These are phyloP conservation scores for Desmodus rotundus DNA, from an alignment of 2,113 vertebrate species.

Conservation along the genomic window DNA sequence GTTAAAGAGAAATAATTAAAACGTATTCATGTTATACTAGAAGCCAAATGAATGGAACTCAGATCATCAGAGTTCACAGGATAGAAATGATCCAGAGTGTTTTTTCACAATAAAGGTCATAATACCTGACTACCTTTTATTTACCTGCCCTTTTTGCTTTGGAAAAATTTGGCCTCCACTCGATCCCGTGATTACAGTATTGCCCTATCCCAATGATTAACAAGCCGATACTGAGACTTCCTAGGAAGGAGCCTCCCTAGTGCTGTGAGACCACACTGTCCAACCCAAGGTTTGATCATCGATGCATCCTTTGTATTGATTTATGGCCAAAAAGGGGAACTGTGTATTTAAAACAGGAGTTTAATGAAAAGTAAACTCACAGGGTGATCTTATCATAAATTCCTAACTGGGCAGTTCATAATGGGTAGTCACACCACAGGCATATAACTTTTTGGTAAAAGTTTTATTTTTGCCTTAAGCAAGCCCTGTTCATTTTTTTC, in stretches of 20 bases:
- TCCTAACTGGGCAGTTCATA: neutral
- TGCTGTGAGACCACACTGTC: too few relatives aligned
- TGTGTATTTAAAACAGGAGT: neutral
- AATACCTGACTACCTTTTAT: neutral
- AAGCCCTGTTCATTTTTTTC: neutral
- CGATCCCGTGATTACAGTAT: neutral
- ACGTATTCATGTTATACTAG: neutral
- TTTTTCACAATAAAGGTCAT: too few relatives aligned
- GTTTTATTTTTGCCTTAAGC: too few relatives aligned
- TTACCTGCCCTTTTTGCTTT: neutral
- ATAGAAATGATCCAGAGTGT: too few relatives aligned
- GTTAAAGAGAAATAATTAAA: neutral
- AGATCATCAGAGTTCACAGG: too few relatives aligned
- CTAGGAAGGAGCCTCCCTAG: too few relatives aligned
- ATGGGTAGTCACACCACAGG: too few relatives aligned
- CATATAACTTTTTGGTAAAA: too few relatives aligned
- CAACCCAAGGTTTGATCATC: too few relatives aligned
- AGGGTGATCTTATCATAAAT: neutral
- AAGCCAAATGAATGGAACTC: too few relatives aligned
- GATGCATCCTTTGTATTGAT: neutral
- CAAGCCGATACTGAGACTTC: neutral
- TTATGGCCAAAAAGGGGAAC: neutral
- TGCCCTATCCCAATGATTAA: neutral
- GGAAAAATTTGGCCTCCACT: neutral
- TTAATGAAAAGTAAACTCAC: neutral